phyloP scores from a whole-genome alignment of 2,113 vertebrate species.

The Pipa parva region DNA sequence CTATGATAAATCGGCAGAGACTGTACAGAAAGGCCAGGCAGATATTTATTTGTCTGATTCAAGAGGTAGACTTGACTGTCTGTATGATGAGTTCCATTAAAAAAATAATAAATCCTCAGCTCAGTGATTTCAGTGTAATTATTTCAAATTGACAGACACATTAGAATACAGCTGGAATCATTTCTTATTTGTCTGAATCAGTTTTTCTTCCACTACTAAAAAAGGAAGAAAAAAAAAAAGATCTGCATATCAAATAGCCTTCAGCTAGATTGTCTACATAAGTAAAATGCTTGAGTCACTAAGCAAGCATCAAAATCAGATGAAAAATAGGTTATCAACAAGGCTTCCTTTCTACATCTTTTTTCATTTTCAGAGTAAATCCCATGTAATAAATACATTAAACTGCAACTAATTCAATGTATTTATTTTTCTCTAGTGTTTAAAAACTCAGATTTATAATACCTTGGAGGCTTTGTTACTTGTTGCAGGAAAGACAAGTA shows the following conservation, averaged over 20 bases:
- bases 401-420: not conserved
- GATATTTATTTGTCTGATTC: slow-evolving; percentile 43
- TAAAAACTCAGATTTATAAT: too few species aligned
- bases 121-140: slow-evolving; percentile 43
- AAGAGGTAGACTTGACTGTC: slow-evolving; percentile 38
- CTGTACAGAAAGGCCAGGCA: slow-evolving; percentile 32
- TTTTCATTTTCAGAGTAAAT: slow-evolving; percentile 22
- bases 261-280: slow-evolving; percentile 30
- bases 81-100: slow-evolving; percentile 42
- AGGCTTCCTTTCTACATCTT: not conserved
- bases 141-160: slow-evolving; percentile 42
- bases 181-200: slow-evolving; percentile 27
- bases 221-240: slow-evolving; percentile 4
- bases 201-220: not conserved
- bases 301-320: slow-evolving; percentile 44
- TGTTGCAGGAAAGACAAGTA: too few species aligned
- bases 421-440: too few species aligned
- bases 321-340: slow-evolving; percentile 46
- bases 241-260: slow-evolving; percentile 41
- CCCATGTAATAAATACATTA: slow-evolving; percentile 14
- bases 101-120: slow-evolving; percentile 43
- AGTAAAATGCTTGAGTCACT: slow-evolving; percentile 39
- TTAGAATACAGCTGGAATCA: slow-evolving; percentile 36
- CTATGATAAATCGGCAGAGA: slow-evolving; percentile 36
- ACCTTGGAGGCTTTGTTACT: too few species aligned